Evolutionary conservation across 2,113 vertebrate genomes (phyloP), one percentile per base, ranked within the genome.

Genomic region (Leptosomus discolor): DNA sequence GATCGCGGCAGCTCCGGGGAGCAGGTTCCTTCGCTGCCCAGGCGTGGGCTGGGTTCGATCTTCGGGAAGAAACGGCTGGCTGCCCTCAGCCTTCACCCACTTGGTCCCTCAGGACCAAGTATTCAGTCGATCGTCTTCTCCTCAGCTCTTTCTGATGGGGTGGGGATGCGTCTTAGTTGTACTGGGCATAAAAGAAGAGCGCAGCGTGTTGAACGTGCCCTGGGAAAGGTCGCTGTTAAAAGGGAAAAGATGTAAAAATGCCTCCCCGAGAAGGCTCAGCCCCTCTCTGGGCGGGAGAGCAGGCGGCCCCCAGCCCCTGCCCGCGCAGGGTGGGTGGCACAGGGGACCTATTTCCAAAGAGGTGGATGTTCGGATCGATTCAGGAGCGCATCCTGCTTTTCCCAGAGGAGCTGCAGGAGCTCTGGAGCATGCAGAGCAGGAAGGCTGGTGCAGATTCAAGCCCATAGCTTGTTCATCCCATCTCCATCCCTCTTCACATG

Each of bases 381-480:
- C 9, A 10, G 57, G 15, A 69, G 39, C 1, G 2, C 2, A 20
- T 22, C 34, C 61, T 34, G 29, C 6, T 5, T 30, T 54, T 81
- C 48, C 30, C 58, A 23, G 78, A 24, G 48, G 48, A 91, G 57
- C 30, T 26, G 45, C 19, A 18, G 46, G 39, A 57, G 51, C 41
- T 87, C 36, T 9, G 39, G 39, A 37, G 43, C 37, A 9, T 2
- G 4, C 3, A 6, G 34, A 43, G 29, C 0, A 2, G 54, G 36
- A 18, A 2, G 13, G 53, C 36, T 34, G 39, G 30, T 29, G 65
- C 8, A 7, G 27, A 17, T 36, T 23, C 3, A 14, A 84, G 36
- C 48, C 74, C 15, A 0, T 12, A 65, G 26, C 53, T 67, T 30
- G 15, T 32, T 46, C 14, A 3, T 20, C 41, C 30, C 36, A n/a